These are phyloP conservation scores for Chanos chanos DNA, from an alignment of 2,797 vertebrate species.

Conservation along the genomic window DNA sequence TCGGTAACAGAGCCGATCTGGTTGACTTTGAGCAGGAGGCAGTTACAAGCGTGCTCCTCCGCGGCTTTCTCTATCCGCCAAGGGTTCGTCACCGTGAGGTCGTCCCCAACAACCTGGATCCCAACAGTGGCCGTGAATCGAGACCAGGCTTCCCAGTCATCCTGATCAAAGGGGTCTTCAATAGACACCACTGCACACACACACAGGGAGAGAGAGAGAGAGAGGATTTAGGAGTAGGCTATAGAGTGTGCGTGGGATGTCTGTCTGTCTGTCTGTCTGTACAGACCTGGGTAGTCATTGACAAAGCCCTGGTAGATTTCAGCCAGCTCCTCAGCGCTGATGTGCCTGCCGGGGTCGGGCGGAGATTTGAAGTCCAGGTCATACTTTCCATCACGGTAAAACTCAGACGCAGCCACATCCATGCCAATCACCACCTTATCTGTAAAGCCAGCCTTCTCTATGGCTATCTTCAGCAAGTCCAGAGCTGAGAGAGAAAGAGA, in stretches of 20 bases:
- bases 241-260: background rate
- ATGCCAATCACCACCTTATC: slow-evolving; percentile 94
- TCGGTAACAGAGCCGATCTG: slow-evolving; percentile 90
- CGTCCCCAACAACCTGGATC: slow-evolving; percentile 92
- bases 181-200: slow-evolving; percentile 84
- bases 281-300: slow-evolving; percentile 92
- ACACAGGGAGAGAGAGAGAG: background rate
- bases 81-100: slow-evolving; percentile 90
- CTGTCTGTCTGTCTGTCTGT: too few species aligned
- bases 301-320: slow-evolving; percentile 91
- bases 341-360: slow-evolving; percentile 80
- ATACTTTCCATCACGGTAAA: slow-evolving; percentile 86
- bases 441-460: slow-evolving; percentile 88
- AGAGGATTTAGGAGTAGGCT: background rate
- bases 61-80: slow-evolving; percentile 88
- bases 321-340: slow-evolving; percentile 82
- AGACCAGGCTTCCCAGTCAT: slow-evolving; percentile 92
- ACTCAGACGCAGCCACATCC: slow-evolving; percentile 93
- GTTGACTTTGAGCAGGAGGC: slow-evolving; percentile 92
- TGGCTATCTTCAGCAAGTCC: slow-evolving; percentile 89
- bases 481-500: slow-evolving; percentile 68
- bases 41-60: slow-evolving; percentile 91
- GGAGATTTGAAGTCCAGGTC: slow-evolving; percentile 94
- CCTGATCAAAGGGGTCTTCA: slow-evolving; percentile 94
- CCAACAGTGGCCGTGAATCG: slow-evolving; percentile 87